These are phyloP conservation scores for Bos indicus DNA, from an alignment of 2,113 vertebrate genomes.

Conservation along the genomic window DNA sequence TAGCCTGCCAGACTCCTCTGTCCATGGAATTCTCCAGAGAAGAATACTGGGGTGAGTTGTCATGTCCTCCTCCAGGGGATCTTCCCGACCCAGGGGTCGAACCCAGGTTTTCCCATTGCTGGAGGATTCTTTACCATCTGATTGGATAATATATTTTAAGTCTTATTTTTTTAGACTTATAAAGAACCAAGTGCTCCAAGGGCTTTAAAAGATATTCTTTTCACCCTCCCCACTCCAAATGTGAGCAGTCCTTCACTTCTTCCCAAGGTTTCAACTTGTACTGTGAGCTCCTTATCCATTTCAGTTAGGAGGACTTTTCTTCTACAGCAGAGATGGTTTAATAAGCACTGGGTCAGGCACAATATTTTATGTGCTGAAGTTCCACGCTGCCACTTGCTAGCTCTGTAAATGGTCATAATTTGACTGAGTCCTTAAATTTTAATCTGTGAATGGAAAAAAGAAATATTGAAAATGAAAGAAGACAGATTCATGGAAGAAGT, in stretches of 20 bases:
- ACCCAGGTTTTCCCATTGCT: background rate
- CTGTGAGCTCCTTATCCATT: background rate
- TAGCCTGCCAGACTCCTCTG: background rate
- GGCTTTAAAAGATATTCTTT: background rate
- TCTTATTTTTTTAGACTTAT: background rate
- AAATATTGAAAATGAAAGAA: background rate
- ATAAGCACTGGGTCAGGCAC: background rate
- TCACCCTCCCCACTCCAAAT: rapidly evolving
- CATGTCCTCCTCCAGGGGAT: background rate
- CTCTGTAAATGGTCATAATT: background rate
- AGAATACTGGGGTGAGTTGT: background rate
- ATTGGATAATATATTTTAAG: background rate
- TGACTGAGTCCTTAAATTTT: background rate
- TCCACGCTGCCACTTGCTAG: background rate
- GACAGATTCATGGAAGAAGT: background rate
- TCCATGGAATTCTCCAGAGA: background rate
- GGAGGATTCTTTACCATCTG: background rate
- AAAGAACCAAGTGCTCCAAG: background rate
- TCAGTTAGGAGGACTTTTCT: background rate
- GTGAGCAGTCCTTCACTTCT: background rate
- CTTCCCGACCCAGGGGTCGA: background rate
- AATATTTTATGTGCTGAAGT: background rate
- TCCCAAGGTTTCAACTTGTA: background rate
- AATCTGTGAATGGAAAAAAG: background rate
- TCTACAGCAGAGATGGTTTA: background rate